Percentiles rank a stretch among this genome's conserved stretches.
phyloP scores from a whole-genome alignment of 2,113 vertebrate genomes.

The Ptilorrhoa leucosticta region DNA sequence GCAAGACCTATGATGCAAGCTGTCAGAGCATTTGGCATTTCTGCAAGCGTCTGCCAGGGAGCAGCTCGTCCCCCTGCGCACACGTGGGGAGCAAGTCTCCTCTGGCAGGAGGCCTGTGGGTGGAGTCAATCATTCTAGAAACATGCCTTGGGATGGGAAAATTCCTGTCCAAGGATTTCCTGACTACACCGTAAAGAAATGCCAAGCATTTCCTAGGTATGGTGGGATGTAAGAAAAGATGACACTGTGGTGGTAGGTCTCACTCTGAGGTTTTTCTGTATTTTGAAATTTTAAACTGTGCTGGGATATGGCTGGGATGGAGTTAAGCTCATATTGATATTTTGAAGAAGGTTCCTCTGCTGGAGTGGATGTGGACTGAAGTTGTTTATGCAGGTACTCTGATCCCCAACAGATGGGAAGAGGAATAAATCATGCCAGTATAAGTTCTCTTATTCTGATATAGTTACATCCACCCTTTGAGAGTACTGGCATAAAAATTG shows the following conservation, averaged over 20 bases:
- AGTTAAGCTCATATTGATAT: background rate
- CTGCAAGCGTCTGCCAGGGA: background rate
- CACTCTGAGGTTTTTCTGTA: background rate
- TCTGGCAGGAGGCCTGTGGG: background rate
- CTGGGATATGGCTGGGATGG: background rate
- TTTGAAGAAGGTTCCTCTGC: background rate
- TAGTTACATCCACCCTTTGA: background rate
- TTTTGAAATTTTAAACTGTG: background rate
- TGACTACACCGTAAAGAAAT: background rate
- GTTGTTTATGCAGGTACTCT: background rate
- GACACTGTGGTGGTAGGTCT: background rate
- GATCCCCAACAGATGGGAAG: background rate
- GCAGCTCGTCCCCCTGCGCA: rapidly evolving
- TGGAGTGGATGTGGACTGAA: background rate
- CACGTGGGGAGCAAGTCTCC: background rate
- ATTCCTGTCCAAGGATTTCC: background rate
- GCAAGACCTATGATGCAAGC: background rate
- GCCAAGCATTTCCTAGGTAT: background rate
- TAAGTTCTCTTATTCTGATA: background rate
- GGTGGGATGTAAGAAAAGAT: background rate
- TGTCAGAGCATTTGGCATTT: background rate
- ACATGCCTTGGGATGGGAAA: rapidly evolving
- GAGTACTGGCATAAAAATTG: background rate
- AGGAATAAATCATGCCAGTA: slow-evolving; percentile 4
- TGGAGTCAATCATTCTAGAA: background rate